These are phyloP conservation scores for Prosapia bicincta DNA, from an alignment of 2,888 invertebrate species.

Conservation along the genomic window DNA sequence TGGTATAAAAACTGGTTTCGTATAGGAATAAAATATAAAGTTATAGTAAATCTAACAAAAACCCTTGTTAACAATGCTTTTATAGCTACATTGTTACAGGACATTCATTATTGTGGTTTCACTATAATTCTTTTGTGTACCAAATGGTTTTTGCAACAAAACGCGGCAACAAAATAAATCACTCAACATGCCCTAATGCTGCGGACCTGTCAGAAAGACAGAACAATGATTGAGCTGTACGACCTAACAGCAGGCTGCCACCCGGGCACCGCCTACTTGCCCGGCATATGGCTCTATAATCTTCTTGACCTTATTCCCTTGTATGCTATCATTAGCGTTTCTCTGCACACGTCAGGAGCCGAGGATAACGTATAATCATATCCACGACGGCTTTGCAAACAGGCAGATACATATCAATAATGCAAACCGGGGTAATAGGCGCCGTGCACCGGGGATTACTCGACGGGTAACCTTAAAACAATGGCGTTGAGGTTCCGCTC, in stretches of 20 bases:
- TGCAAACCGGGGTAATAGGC: not conserved
- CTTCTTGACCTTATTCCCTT: not conserved
- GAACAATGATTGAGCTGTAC: not conserved
- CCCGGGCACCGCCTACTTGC: not conserved
- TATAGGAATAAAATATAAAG: no score
- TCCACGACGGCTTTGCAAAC: not conserved
- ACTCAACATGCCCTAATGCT: not conserved
- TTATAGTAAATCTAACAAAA: no score
- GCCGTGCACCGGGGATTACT: not conserved
- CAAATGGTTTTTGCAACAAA: not conserved
- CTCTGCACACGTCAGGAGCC: not conserved
- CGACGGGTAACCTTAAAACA: not conserved
- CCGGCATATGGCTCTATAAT: slow-evolving; percentile 2
- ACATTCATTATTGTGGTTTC: not conserved
- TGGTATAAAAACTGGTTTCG: no score
- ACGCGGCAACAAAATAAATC: not conserved
- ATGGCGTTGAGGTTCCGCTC: not conserved
- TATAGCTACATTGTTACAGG: no score
- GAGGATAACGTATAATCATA: not conserved
- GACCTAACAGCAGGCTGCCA: not conserved
- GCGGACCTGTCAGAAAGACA: not conserved
- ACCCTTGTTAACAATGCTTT: no score
- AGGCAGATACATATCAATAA: not conserved
- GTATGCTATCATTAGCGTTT: not conserved
- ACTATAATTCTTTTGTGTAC: not conserved